Conservation (phyloP, 1,140 invertebrate species). For the Delia radicum region DNA sequence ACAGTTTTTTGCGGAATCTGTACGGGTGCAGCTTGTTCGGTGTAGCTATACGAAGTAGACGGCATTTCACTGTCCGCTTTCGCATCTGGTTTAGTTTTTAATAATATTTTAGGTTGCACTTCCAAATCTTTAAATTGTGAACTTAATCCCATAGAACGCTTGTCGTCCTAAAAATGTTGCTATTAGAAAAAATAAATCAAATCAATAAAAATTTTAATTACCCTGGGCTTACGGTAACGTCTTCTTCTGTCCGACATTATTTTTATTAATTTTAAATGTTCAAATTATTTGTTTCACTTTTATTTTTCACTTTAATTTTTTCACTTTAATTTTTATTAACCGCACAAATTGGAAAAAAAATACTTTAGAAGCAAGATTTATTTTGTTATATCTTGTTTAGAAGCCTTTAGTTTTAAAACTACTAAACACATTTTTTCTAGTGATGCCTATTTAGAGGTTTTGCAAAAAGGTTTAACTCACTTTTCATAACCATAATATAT, state of each 20-base stretch:
- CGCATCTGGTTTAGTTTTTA: constrained; percentile 27
- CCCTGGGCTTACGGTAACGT: constrained; percentile 20
- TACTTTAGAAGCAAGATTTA: too few species aligned
- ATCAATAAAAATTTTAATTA: not conserved
- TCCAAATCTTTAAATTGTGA: not conserved
- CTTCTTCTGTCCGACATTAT: constrained; percentile 27
- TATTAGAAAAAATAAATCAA: not conserved
- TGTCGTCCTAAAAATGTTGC: constrained; percentile 28
- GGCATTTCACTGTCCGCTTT: not conserved
- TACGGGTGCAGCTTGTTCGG: not conserved
- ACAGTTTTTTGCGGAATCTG: constrained; percentile 26
- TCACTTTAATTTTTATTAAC: too few species aligned
- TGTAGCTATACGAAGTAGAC: not conserved
- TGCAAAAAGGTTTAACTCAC: too few species aligned
- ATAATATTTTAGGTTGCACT: constrained; percentile 32
- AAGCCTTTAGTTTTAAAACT: too few species aligned
- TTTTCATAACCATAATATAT: too few species aligned
- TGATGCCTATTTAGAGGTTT: too few species aligned
- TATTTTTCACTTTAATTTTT: too few species aligned
- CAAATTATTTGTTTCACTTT: too few species aligned
- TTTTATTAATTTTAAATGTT: too few species aligned
- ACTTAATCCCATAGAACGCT: constrained; percentile 26
- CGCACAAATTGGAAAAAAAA: too few species aligned
- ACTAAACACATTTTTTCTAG: too few species aligned
- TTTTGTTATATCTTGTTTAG: too few species aligned